A percentile compares a stretch with the other conserved stretches of the same genome.
phyloP scores from a whole-genome alignment of 37 sponge, comb jelly and placozoan species.

The Ianthella basta region DNA sequence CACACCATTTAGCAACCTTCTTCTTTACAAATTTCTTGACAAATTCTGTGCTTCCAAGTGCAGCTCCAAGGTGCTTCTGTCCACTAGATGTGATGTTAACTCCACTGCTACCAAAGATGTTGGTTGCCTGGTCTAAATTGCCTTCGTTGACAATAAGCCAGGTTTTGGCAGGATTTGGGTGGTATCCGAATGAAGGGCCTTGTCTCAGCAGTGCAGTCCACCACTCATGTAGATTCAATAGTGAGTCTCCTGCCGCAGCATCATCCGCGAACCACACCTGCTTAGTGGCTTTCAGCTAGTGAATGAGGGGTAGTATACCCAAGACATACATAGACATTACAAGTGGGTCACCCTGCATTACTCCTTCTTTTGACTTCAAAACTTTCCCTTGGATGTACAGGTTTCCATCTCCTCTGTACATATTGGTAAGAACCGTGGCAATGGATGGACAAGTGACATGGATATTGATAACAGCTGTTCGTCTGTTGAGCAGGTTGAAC shows the following conservation, averaged over 20 bases:
- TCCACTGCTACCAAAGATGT: background rate
- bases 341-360: background rate
- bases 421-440: background rate
- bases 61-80: slow-evolving; percentile 1
- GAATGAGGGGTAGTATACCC: slow-evolving; percentile 8
- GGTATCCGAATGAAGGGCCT: background rate
- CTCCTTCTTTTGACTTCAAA: background rate
- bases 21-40: background rate
- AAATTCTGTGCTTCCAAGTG: background rate
- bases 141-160: slow-evolving; percentile 4
- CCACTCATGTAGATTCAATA: background rate
- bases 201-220: background rate
- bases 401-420: background rate
- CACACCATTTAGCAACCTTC: background rate
- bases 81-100: slow-evolving; percentile 1
- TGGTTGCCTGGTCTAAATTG: background rate
- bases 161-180: background rate
- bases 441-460: background rate
- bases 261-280: background rate
- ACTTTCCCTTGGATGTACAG: background rate
- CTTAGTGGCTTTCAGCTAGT: background rate
- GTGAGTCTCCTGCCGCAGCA: background rate
- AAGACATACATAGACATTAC: too few relatives aligned
- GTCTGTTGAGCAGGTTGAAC: slow-evolving; percentile 5
- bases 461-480: background rate